These are phyloP conservation scores for Euphydryas editha DNA, from an alignment of 2,888 invertebrate species.

Conservation along the genomic window DNA sequence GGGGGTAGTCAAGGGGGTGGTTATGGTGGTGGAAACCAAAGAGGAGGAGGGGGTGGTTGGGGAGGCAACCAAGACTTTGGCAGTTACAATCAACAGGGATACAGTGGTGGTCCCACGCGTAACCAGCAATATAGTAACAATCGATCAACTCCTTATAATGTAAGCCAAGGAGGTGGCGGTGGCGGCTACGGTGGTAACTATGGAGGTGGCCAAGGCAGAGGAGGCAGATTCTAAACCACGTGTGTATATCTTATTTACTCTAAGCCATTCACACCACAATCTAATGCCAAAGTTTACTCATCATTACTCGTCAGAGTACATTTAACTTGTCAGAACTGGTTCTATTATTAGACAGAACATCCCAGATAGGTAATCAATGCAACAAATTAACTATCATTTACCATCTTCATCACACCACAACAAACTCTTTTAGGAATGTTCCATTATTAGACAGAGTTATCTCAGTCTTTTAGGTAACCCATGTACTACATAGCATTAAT, in stretches of 20 bases:
- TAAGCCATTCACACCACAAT: conserved; percentile 47
- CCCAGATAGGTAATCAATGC: too few species aligned
- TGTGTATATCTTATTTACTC: conserved; percentile 55
- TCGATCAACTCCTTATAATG: conserved; percentile 88
- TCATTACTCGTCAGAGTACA: conserved; percentile 28
- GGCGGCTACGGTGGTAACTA: conserved; percentile 69
- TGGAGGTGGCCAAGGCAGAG: conserved; percentile 66
- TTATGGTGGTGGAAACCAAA: conserved; percentile 65
- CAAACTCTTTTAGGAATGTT: too few species aligned
- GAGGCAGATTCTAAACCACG: conserved; percentile 62
- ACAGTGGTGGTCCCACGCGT: conserved; percentile 93
- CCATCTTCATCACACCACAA: too few species aligned
- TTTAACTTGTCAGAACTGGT: conserved; percentile 25
- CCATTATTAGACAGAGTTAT: not conserved
- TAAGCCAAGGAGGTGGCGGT: conserved; percentile 84
- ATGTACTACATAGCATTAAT: conserved; percentile 81
- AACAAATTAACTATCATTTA: too few species aligned
- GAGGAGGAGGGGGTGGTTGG: conserved; percentile 68
- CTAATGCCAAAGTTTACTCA: conserved; percentile 19
- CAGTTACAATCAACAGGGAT: conserved; percentile 92
- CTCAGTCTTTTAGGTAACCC: conserved; percentile 29
- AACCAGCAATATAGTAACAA: conserved; percentile 89
- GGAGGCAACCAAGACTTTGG: conserved; percentile 88
- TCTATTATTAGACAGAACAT: conserved; percentile 26
- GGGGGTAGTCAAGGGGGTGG: conserved; percentile 79